Evolutionary conservation across 2,888 invertebrate species (phyloP).

Genomic region (Helobdella robusta): DNA sequence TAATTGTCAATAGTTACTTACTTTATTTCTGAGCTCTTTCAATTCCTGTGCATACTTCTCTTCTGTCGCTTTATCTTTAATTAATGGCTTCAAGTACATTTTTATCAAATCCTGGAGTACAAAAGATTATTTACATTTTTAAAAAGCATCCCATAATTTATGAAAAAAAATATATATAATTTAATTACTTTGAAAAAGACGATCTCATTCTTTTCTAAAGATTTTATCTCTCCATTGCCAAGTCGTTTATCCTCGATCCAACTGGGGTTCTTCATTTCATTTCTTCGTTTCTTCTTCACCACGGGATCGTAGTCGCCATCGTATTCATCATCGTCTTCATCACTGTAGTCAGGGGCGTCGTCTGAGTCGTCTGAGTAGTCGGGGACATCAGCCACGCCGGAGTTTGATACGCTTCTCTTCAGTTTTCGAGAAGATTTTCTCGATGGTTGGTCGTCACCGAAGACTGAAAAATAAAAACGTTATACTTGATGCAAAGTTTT

Average conservation of each 20-base stretch:
- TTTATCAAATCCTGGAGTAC: conserved; percentile 67
- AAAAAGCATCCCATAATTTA: background rate
- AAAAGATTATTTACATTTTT: background rate
- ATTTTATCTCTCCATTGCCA: conserved; percentile 64
- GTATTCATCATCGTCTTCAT: background rate
- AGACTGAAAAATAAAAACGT: background rate
- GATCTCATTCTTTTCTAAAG: conserved; percentile 61
- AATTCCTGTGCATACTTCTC: conserved; percentile 50
- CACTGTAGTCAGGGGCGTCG: background rate
- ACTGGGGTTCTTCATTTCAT: conserved; percentile 75
- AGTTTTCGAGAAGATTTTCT: background rate
- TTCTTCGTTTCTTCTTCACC: conserved; percentile 58
- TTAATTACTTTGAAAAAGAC: conserved; percentile 58
- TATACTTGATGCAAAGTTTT: background rate
- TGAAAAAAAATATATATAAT: background rate
- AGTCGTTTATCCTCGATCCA: conserved; percentile 87
- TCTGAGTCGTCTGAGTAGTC: background rate
- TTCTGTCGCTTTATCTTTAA: conserved; percentile 61
- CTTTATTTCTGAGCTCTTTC: conserved; percentile 87
- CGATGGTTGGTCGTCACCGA: background rate
- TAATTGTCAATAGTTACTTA: no score
- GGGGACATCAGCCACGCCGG: background rate
- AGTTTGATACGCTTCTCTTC: no score
- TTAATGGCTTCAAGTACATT: conserved; percentile 83
- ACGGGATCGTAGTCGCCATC: no score